A percentile compares a stretch with the other conserved stretches of the same genome.
These are phyloP conservation scores for Irena cyanogastra DNA, from an alignment of 2,113 vertebrate genomes.

Conservation along the genomic window DNA sequence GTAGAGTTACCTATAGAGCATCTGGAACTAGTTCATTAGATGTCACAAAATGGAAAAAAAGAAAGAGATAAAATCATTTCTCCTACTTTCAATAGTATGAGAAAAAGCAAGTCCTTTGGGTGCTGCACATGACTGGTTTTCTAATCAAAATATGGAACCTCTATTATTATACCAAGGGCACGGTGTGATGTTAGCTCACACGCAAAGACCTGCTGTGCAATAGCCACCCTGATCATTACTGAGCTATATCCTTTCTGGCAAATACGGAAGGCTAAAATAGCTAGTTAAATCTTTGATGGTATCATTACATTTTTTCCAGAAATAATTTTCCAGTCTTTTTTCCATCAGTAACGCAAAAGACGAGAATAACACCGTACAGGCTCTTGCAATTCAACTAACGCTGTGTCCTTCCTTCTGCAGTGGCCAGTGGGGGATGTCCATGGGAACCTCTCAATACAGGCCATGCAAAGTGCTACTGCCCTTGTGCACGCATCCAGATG, in stretches of 20 bases:
- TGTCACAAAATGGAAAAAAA: not conserved
- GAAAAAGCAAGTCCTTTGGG: not conserved
- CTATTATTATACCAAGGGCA: not conserved
- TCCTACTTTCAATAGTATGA: not conserved
- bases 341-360: not conserved
- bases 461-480: not conserved
- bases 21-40: not conserved
- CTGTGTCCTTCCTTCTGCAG: not conserved
- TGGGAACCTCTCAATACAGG: not conserved
- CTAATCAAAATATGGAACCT: not conserved
- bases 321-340: not conserved
- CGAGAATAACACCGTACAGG: not conserved
- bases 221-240: not conserved
- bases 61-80: not conserved
- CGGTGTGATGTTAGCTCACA: not conserved
- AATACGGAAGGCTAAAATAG: not conserved
- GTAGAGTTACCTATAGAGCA: not conserved
- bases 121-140: not conserved
- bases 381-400: not conserved
- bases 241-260: not conserved
- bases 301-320: not conserved
- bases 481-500: not conserved
- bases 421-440: not conserved
- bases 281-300: not conserved
- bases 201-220: not conserved